Evolutionary conservation across 2,888 invertebrate genomes (phyloP), one percentile per base, ranked within the genome.

Genomic region (Punctoribates punctum): DNA sequence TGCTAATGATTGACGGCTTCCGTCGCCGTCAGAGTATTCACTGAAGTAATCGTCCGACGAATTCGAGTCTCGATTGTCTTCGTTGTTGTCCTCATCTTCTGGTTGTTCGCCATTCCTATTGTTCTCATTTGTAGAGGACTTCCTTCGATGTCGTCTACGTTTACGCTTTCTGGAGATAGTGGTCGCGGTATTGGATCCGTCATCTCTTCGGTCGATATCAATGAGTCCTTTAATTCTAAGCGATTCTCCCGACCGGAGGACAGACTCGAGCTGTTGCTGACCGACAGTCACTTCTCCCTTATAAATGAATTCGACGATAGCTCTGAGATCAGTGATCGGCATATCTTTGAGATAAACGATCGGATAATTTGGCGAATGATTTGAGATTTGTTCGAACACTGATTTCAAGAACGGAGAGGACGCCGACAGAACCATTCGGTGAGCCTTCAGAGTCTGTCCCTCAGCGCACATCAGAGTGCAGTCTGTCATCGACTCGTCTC

Each of bases 231-330:
- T 77, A 15, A 77, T 67, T 67, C 38, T 46, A 5, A 77, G 29
- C n/a, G 77, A 62, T 65, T 77, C 77, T 20, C 67, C 77, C 20
- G 27, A 29, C 73, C 46, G n/a, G 34, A 73, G 34, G n/a, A 77
- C 74, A 23, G 67, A 65, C 34, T 48, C 38, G 23, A 77, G 38
- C 48, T 74, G 62, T 57, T 73, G 42, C 46, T 77, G 73, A 17
- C 74, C 51, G 6, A 75, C 77, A 38, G 72, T 74, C 17, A 77
- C 75, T 62, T 77, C 75, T 42, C 77, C 77, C 4, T 27, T 60
- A 57, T 77, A 77, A 15, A 77, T 77, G 72, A 75, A 77, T 25
- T 77, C 75, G 29, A 77, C 73, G 17, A 77, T 72, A 17, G 72
- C 42, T 62, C 54, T 75, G 46, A 77, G 75, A 75, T 77, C 77